A percentile compares a stretch with the other conserved stretches of the same genome.
Evolutionary conservation across 2,113 vertebrate genomes (phyloP).

Genomic region (Ellobius talpinus): DNA sequence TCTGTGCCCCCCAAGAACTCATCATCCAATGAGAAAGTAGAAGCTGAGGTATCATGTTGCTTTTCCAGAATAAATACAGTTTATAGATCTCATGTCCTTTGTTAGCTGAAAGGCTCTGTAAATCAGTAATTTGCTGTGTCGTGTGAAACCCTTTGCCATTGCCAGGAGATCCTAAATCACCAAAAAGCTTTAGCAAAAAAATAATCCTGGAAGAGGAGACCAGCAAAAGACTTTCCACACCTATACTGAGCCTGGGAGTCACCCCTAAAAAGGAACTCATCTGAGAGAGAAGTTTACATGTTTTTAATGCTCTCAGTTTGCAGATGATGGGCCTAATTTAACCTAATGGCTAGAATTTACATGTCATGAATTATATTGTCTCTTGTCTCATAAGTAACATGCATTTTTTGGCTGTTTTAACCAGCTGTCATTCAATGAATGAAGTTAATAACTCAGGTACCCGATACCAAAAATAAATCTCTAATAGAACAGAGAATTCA

Average conservation of each 20-base stretch:
- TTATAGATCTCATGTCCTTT: background rate
- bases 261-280: conserved; percentile 6
- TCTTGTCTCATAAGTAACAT: conserved; percentile 34
- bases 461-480: conserved; percentile 66
- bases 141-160: conserved; percentile 22
- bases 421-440: conserved; percentile 49
- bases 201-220: conserved; percentile 3
- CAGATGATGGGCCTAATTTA: conserved; percentile 53
- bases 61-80: background rate
- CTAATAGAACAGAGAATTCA: conserved; percentile 39
- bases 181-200: conserved; percentile 57
- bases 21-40: background rate
- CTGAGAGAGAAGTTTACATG: conserved; percentile 64
- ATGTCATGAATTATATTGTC: conserved; percentile 14
- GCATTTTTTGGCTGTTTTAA: conserved; percentile 46
- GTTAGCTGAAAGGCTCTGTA: conserved; percentile 15
- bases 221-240: conserved; percentile 14
- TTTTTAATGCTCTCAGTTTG: conserved; percentile 54
- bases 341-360: conserved; percentile 47
- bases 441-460: conserved; percentile 67
- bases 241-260: conserved; percentile 8
- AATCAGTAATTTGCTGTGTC: background rate
- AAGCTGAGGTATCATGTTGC: conserved; percentile 2
- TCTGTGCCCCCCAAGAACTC: background rate
- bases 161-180: conserved; percentile 26